Evolutionary conservation across 2,113 vertebrate species (phyloP).

Genomic region (Sitta europaea): DNA sequence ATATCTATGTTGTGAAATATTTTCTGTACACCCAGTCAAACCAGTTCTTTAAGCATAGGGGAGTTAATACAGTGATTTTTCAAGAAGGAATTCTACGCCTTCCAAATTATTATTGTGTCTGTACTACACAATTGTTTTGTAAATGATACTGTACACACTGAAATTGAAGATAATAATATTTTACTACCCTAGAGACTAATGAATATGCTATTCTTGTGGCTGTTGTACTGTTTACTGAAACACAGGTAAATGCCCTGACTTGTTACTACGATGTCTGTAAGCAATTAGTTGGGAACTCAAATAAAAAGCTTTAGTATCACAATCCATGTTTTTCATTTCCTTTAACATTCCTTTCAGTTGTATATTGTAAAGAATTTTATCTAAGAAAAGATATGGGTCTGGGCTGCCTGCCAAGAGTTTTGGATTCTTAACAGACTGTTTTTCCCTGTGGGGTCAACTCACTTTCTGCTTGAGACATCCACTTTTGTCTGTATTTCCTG

Average conservation of each 20-base stretch:
- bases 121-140: neutral
- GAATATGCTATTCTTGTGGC: neutral
- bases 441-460: neutral
- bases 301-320: conserved; percentile 19
- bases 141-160: neutral
- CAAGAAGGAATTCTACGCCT: neutral
- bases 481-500: conserved; percentile 19
- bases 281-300: neutral
- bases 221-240: neutral
- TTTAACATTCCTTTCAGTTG: conserved; percentile 19
- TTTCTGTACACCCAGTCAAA: neutral
- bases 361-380: neutral
- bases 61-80: neutral
- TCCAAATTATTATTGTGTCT: neutral
- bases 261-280: neutral
- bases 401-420: conserved; percentile 23
- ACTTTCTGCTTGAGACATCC: neutral
- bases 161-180: conserved; percentile 12
- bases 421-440: conserved; percentile 27
- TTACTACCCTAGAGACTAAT: conserved; percentile 2
- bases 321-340: conserved; percentile 7
- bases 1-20: neutral
- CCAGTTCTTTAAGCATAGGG: neutral
- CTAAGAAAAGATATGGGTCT: conserved; percentile 4
- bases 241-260: neutral